phyloP scores from a whole-genome alignment of 2,888 invertebrate genomes.

The Microplitis manilae region DNA sequence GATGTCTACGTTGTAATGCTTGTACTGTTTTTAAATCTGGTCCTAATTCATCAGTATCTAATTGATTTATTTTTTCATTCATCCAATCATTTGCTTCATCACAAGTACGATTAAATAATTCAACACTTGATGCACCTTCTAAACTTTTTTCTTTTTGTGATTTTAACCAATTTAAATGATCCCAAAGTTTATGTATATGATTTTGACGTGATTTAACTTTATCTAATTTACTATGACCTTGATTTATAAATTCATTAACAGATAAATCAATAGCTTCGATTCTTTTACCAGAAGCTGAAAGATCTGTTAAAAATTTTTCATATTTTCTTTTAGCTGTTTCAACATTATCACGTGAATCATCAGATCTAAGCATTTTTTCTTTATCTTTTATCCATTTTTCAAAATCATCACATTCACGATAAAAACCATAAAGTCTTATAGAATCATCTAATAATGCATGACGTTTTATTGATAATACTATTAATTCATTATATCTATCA shows the following conservation, averaged over 20 bases:
- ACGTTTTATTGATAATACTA: constrained; percentile 84
- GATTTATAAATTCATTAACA: constrained; percentile 87
- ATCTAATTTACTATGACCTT: constrained; percentile 90
- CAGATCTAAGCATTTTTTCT: constrained; percentile 87
- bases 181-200: constrained; percentile 93
- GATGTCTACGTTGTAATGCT: constrained; percentile 91
- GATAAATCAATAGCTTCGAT: constrained; percentile 91
- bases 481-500: constrained; percentile 85
- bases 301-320: constrained; percentile 96
- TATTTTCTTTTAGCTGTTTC: constrained; percentile 95
- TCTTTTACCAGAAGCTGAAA: constrained; percentile 93
- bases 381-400: constrained; percentile 98
- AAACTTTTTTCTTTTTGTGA: constrained; percentile 92
- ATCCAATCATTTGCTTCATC: constrained; percentile 99
- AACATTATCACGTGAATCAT: constrained; percentile 90
- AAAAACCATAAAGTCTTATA: constrained; percentile 92
- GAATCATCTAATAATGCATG: constrained; percentile 92
- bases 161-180: constrained; percentile 87
- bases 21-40: constrained; percentile 93
- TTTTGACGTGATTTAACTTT: constrained; percentile 83
- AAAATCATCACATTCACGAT: constrained; percentile 97
- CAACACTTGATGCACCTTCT: constrained; percentile 94
- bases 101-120: constrained; percentile 95
- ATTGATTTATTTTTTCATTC: constrained; percentile 93
- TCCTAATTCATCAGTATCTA: constrained; percentile 84